These are phyloP conservation scores for Onchidella celtica DNA, from an alignment of 2,888 invertebrate genomes.

Conservation along the genomic window DNA sequence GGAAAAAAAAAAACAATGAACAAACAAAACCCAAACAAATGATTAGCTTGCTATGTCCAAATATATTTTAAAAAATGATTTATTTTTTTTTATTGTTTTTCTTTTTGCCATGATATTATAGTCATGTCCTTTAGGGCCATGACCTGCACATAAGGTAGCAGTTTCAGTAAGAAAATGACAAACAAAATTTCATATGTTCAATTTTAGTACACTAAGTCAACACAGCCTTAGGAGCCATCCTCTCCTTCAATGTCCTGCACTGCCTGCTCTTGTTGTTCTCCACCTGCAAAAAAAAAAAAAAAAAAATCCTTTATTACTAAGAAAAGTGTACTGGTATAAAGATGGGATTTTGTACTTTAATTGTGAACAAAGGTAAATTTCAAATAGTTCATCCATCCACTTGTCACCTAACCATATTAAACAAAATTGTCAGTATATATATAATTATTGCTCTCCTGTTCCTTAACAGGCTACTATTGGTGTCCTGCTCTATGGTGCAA, in stretches of 20 bases:
- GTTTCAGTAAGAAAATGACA: conserved; percentile 60
- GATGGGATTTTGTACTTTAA: no score
- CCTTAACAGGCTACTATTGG: no score
- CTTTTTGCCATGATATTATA: conserved; percentile 19
- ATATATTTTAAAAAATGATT: neutral
- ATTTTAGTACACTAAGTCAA: conserved; percentile 55
- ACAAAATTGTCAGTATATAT: no score
- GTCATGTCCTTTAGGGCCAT: conserved; percentile 44
- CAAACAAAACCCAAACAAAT: neutral
- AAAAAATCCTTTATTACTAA: neutral
- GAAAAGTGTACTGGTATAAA: no score
- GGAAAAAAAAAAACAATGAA: neutral
- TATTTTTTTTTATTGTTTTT: no score
- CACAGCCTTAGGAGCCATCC: conserved; percentile 82
- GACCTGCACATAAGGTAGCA: conserved; percentile 57
- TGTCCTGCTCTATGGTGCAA: no score
- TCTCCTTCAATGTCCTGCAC: conserved; percentile 96
- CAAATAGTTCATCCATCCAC: no score
- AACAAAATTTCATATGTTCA: conserved; percentile 45
- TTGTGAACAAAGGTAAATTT: no score
- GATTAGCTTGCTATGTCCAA: conserved; percentile 7
- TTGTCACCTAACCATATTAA: no score
- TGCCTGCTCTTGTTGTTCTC: conserved; percentile 89
- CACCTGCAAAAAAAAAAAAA: conserved; percentile 84
- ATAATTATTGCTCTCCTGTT: no score